These are phyloP conservation scores for Callinectes sapidus DNA, from an alignment of 2,888 invertebrate genomes.

Conservation along the genomic window DNA sequence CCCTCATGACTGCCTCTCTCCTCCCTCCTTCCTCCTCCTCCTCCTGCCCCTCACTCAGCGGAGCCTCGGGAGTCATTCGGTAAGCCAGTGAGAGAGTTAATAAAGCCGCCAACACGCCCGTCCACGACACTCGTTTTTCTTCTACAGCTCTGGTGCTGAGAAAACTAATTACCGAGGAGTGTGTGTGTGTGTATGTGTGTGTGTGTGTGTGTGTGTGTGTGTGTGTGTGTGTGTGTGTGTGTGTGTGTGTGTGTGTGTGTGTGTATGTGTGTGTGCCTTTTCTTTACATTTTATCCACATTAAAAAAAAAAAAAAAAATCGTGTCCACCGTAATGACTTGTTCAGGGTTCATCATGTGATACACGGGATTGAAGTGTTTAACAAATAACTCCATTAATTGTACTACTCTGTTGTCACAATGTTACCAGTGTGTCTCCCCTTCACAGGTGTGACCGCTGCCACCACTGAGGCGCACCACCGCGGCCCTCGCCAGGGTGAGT, in stretches of 20 bases:
- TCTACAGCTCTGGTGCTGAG: background rate
- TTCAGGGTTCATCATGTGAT: too few species aligned
- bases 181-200: background rate
- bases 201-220: conserved; percentile 19
- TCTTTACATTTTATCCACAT: too few species aligned
- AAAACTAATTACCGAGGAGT: background rate
- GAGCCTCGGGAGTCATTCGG: background rate
- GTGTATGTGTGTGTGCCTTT: background rate
- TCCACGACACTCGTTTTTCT: background rate
- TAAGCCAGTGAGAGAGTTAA: conserved; percentile 11
- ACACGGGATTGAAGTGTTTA: background rate
- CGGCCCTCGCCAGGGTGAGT: background rate
- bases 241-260: background rate
- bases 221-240: conserved; percentile 25
- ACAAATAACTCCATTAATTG: background rate
- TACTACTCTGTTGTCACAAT: background rate
- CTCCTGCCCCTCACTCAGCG: background rate
- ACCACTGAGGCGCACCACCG: background rate
- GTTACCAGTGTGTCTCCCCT: background rate
- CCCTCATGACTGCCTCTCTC: background rate
- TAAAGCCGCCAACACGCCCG: conserved; percentile 30
- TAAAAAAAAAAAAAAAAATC: too few species aligned
- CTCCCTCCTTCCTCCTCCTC: background rate
- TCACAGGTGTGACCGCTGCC: background rate
- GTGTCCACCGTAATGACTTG: too few species aligned